These are phyloP conservation scores for Pluvianellus socialis DNA, from an alignment of 2,113 vertebrate species.

Conservation along the genomic window DNA sequence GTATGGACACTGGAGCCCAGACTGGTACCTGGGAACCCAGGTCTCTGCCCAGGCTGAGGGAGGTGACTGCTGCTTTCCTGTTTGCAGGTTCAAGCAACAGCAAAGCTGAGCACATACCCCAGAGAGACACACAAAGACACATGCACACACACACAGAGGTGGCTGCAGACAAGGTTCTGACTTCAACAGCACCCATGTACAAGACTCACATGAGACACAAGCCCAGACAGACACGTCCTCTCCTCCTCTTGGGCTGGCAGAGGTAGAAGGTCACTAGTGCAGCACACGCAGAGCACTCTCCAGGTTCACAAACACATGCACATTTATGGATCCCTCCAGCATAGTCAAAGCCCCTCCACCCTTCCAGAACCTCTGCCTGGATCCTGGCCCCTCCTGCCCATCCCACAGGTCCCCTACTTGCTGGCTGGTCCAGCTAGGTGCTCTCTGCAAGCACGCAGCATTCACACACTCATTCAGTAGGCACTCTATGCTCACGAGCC, in stretches of 20 bases:
- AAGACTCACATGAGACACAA: background rate
- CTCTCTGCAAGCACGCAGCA: background rate
- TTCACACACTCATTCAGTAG: no score
- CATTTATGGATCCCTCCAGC: background rate
- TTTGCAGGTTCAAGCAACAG: background rate
- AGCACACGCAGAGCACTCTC: background rate
- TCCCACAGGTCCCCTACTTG: accelerated
- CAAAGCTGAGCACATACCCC: background rate
- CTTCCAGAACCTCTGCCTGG: accelerated
- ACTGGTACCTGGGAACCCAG: accelerated
- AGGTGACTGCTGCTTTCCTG: background rate
- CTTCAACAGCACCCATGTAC: background rate
- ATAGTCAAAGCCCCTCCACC: accelerated
- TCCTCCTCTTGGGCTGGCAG: background rate
- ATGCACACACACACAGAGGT: background rate
- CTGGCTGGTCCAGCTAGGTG: background rate
- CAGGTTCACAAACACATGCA: no score
- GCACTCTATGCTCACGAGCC: accelerated
- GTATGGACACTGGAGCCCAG: accelerated
- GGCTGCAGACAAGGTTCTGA: background rate
- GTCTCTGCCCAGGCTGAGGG: no score
- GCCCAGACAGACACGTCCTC: background rate
- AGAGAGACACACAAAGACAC: background rate
- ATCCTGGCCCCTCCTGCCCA: background rate
- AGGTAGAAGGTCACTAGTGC: background rate